These are phyloP conservation scores for Anthrax anthrax DNA, from an alignment of 2,888 invertebrate species.

Conservation along the genomic window DNA sequence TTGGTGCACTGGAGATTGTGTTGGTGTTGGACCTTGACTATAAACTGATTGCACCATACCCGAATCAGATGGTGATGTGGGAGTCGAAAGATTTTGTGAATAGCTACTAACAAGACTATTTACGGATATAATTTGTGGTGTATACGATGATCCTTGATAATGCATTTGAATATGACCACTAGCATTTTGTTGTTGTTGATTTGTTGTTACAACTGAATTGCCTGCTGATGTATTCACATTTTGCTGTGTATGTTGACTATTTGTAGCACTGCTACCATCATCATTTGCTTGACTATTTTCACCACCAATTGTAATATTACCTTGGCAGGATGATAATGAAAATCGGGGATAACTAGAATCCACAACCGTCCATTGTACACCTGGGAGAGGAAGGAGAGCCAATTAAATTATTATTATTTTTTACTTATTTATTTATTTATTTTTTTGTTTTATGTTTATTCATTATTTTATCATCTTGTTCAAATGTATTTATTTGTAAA, in stretches of 20 bases:
- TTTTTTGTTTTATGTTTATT: not conserved
- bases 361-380: slow-evolving; percentile 75
- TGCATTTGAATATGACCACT: slow-evolving; percentile 19
- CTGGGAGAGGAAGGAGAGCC: slow-evolving; percentile 47
- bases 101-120: slow-evolving; percentile 38
- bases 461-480: slow-evolving; percentile 2
- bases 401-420: slow-evolving; percentile 9
- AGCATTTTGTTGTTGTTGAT: slow-evolving; percentile 15
- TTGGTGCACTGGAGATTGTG: slow-evolving; percentile 32
- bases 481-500: not conserved
- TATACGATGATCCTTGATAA: slow-evolving; percentile 22
- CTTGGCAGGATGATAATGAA: slow-evolving; percentile 50
- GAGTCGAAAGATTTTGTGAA: slow-evolving; percentile 40
- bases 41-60: slow-evolving; percentile 38
- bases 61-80: slow-evolving; percentile 42
- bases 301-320: slow-evolving; percentile 34
- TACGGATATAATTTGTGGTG: slow-evolving; percentile 34
- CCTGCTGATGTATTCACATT: slow-evolving; percentile 17
- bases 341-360: slow-evolving; percentile 67
- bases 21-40: slow-evolving; percentile 35
- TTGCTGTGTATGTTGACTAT: slow-evolving; percentile 14
- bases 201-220: slow-evolving; percentile 15
- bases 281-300: slow-evolving; percentile 25
- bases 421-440: not conserved
- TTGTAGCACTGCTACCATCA: slow-evolving; percentile 34